Base-by-base conservation (phyloP, 2,113 vertebrate species). In the Erinaceus europaeus region DNA sequence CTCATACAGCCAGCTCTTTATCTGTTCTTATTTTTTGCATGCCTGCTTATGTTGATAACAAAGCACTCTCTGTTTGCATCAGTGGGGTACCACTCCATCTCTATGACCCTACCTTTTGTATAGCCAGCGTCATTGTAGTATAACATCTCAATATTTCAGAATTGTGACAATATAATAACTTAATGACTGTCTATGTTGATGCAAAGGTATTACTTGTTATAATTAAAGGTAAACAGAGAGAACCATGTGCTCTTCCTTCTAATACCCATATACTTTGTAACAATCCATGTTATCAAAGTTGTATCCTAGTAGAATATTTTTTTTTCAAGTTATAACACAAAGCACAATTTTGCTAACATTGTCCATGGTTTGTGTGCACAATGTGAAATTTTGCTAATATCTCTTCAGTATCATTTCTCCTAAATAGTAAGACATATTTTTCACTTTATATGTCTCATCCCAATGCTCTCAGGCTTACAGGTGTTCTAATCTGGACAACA, bases 191-290 rank as follows among this genome's bases (percentile, higher is more conserved):
- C n/a, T n/a, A n/a, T n/a, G n/a, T n/a, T n/a, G n/a, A n/a, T n/a
- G 7, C 62, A 3, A 3, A 21, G 18, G 14, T 48, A 78, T 62
- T 86, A 68, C 38, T 82, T 77, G 88, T 86, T 46, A 6, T 34
- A 84, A 81, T 79, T 78, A 82, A 79, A 86, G 46, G 53, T 65
- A 73, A 88, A 27, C 18, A 34, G 36, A 65, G 46, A 80, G 11
- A 69, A 32, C 44, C 17, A 29, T 9, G 34, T 78, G 27, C 79
- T 68, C 27, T 59, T 6, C n/a, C 23, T 80, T 74, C 6, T 48
- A 40, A 29, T 74, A 80, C 46, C 42, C 11, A 53, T 4, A 25
- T 61, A 25, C 21, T 77, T 74, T 34, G 52, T 89, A 77, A 52
- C 29, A 17, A 81, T 46, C 14, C 11, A 2, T 29, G 42, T 73